phyloP scores from a whole-genome alignment of 1,140 invertebrate genomes.

The Asbolus verrucosus region DNA sequence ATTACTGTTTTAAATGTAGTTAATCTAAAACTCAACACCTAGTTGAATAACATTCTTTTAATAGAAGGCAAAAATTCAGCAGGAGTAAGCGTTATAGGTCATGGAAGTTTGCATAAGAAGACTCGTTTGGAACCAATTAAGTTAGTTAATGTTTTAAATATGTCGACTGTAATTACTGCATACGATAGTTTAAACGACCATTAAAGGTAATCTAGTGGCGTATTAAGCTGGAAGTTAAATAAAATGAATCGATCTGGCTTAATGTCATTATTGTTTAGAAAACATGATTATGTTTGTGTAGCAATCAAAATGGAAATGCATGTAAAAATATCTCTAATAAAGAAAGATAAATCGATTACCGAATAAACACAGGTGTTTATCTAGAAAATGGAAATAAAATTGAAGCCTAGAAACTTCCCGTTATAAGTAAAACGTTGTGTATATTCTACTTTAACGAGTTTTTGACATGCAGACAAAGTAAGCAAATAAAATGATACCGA shows the following conservation, averaged over 20 bases:
- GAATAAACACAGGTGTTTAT: constrained; percentile 45
- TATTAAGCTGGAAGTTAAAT: constrained; percentile 38
- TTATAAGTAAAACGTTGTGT: constrained; percentile 11
- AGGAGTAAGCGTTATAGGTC: too few species aligned
- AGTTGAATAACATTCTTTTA: too few species aligned
- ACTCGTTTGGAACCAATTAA: neutral
- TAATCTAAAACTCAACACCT: too few species aligned
- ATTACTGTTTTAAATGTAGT: too few species aligned
- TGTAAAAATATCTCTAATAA: constrained; percentile 41
- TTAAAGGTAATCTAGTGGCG: constrained; percentile 21
- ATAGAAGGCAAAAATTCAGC: too few species aligned
- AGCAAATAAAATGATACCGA: constrained; percentile 32
- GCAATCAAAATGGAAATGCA: constrained; percentile 42
- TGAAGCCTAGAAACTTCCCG: constrained; percentile 27
- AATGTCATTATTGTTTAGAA: constrained; percentile 46
- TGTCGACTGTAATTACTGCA: constrained; percentile 29
- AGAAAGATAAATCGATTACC: constrained; percentile 39
- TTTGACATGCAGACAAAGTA: constrained; percentile 37
- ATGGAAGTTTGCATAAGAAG: too few species aligned
- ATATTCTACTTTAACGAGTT: constrained; percentile 39
- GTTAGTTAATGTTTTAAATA: constrained; percentile 15
- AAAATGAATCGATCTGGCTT: constrained; percentile 31
- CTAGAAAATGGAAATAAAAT: constrained; percentile 45
- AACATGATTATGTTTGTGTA: constrained; percentile 43
- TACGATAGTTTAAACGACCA: constrained; percentile 37